Base-by-base conservation (phyloP, 1,140 invertebrate genomes). In the Listronotus bonariensis region DNA sequence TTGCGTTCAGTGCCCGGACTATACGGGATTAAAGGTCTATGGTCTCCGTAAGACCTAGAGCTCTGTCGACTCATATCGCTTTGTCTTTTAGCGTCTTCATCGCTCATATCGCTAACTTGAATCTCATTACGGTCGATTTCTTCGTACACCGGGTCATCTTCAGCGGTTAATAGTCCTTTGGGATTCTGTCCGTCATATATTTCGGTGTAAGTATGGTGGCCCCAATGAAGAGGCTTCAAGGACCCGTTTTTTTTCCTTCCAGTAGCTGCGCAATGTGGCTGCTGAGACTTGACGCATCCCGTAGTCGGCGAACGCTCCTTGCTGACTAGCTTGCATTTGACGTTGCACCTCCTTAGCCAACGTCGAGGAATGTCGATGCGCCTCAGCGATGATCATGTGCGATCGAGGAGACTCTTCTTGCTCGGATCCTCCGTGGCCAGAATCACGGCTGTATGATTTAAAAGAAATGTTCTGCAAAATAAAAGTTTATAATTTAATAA, bases 111-210 rank as follows among this genome's bases (percentile, higher is more conserved):
- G 0, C 89, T 90, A 57, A 89, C 87, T 53, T 89, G 83, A 1
- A 89, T 88, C 60, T 77, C 77, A 36, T 80, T 81, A 0, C 89
- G 82, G 70, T 92, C 90, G 45, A 92, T 92, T 72, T 92, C 90
- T 76, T 92, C 91, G 75, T 92, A 92, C 1, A 92, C 90, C 0
- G 90, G 90, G 72, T 92, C 90, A 69, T 89, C 88, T 66, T 87
- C 84, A 55, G 79, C 79, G 18, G 52, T 45, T 34, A 78, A 76
- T 11, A 81, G 75, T 26, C 72, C 71, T 61, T 74, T 72, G 15
- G 73, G 76, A 8, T 73, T 75, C 1, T 82, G 74, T 1, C 79
- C 80, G 58, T 87, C 85, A 3, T 82, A 79, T 34, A 87, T 87
- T 72, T 87, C 86, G 3, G 84, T 85, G 71, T 87, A 87, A 3